Conservation (phyloP, 2,113 vertebrate genomes). For the Neomonachus schauinslandi region DNA sequence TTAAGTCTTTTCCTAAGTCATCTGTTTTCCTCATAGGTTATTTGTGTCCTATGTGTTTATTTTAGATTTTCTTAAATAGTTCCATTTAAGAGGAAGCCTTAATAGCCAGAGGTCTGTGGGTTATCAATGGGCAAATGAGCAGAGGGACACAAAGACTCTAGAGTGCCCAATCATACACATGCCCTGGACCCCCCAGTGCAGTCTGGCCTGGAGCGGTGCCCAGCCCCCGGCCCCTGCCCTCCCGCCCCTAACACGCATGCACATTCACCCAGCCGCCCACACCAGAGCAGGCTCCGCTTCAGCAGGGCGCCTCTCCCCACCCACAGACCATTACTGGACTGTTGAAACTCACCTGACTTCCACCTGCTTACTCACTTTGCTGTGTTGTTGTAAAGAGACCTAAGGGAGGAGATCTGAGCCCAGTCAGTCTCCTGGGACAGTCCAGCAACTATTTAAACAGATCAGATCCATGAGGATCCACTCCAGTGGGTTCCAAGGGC, state of each 20-base stretch:
- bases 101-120: background rate
- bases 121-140: background rate
- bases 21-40: background rate
- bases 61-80: background rate
- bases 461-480: background rate
- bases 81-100: background rate
- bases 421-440: background rate
- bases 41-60: background rate
- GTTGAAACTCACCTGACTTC: background rate
- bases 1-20: background rate
- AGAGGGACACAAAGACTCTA: background rate
- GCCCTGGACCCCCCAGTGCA: fast-evolving
- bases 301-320: background rate
- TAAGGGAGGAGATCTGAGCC: background rate
- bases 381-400: background rate
- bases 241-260: too few species aligned
- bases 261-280: too few species aligned
- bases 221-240: too few species aligned
- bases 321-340: background rate
- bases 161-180: background rate
- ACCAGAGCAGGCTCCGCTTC: too few species aligned
- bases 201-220: background rate
- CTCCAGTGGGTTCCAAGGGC: background rate
- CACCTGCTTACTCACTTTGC: fast-evolving
- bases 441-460: background rate